Conservation (phyloP, 2,113 vertebrate species). For the Passer domesticus region DNA sequence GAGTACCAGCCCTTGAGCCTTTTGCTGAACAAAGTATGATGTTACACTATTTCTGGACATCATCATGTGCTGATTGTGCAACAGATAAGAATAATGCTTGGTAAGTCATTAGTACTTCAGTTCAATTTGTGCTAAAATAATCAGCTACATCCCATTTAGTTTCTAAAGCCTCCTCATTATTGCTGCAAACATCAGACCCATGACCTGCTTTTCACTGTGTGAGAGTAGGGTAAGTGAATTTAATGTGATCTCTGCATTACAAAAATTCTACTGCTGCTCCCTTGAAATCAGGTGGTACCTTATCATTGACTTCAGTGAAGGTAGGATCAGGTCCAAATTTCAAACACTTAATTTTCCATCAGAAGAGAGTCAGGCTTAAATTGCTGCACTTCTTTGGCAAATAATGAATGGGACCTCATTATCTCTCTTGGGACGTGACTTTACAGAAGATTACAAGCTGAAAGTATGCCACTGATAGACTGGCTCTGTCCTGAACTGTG, state of each 20-base stretch:
- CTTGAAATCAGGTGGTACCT: not conserved
- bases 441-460: constrained; percentile 47
- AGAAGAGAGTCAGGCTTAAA: constrained; percentile 19
- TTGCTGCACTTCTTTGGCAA: constrained; percentile 25
- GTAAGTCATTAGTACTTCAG: constrained; percentile 59
- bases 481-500: constrained; percentile 28
- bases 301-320: not conserved
- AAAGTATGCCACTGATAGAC: constrained; percentile 29
- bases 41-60: constrained; percentile 49
- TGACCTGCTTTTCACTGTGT: constrained; percentile 56
- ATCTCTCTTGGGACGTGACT: constrained; percentile 54
- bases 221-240: constrained; percentile 40
- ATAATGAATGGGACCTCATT: constrained; percentile 61
- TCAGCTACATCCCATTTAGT: constrained; percentile 59
- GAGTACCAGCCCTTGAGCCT: not conserved
- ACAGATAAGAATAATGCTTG: constrained; percentile 50
- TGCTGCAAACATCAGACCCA: constrained; percentile 44
- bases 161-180: constrained; percentile 53
- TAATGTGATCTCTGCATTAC: not conserved
- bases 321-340: constrained; percentile 29
- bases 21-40: not conserved
- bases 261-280: not conserved
- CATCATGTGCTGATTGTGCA: constrained; percentile 41
- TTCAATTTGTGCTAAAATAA: constrained; percentile 64
- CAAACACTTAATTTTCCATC: constrained; percentile 39